These are phyloP conservation scores for Leptocoma aspasia DNA, from an alignment of 2,113 vertebrate genomes.

Conservation along the genomic window DNA sequence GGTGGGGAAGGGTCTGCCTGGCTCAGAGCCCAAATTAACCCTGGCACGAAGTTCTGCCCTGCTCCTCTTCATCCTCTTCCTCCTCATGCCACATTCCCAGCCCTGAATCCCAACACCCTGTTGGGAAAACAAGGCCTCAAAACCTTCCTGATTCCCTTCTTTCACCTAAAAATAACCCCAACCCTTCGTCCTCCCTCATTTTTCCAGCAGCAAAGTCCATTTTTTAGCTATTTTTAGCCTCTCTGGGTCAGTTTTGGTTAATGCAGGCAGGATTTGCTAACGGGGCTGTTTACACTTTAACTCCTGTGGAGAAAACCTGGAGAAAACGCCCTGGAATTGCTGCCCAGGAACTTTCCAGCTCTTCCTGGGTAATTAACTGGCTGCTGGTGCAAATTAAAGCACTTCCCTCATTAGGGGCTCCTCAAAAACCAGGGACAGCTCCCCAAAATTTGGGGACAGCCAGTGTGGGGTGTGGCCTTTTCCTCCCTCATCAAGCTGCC, in stretches of 20 bases:
- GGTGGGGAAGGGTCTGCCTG: not conserved
- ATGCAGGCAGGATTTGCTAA: not conserved
- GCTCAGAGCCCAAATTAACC: not conserved
- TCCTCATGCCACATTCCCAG: not conserved
- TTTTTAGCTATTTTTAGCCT: constrained; percentile 35
- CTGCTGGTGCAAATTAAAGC: not conserved
- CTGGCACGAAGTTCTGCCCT: not conserved
- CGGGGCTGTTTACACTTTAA: not conserved
- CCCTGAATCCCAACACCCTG: not conserved
- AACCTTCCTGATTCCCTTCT: not conserved
- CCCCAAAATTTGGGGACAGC: not conserved
- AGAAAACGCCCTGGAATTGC: not conserved
- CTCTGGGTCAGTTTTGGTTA: not conserved
- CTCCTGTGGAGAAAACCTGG: not conserved
- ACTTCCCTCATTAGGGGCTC: not conserved
- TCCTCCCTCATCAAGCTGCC: not conserved
- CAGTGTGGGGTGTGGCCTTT: not conserved
- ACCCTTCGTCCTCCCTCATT: not conserved
- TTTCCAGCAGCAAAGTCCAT: not conserved
- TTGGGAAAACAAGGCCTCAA: not conserved
- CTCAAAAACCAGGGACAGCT: not conserved
- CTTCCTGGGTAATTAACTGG: not conserved
- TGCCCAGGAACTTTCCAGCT: not conserved
- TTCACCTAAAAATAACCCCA: not conserved
- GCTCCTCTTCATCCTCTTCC: not conserved